A percentile compares a stretch with the other conserved stretches of the same genome.
Evolutionary conservation across 2,113 vertebrate genomes (phyloP).

Genomic region (Passerina amoena): DNA sequence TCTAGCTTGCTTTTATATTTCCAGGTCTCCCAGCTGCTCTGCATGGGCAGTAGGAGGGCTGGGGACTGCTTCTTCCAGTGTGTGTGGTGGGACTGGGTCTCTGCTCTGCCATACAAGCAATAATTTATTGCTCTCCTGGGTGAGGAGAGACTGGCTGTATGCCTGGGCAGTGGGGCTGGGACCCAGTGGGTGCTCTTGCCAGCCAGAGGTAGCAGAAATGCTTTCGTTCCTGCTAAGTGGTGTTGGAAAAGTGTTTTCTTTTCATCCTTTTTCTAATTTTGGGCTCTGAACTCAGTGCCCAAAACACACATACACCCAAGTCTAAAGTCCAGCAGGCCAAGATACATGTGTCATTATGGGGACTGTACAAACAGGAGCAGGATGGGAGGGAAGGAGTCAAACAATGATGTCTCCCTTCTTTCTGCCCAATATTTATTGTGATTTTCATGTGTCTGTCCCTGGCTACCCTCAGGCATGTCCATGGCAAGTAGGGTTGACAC

Average conservation of each 20-base stretch:
- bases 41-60: not conserved
- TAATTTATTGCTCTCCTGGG: not conserved
- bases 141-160: not conserved
- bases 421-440: not conserved
- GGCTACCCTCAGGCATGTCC: not conserved
- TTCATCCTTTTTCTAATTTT: conserved; percentile 17
- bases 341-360: not conserved
- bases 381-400: not conserved
- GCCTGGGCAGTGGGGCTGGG: not conserved
- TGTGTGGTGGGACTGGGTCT: rapidly evolving
- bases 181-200: not conserved
- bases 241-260: not conserved
- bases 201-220: not conserved
- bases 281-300: not conserved
- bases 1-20: not conserved
- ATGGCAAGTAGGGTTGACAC: not conserved
- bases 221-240: not conserved
- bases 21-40: not conserved
- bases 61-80: not conserved
- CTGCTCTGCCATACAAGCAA: not conserved
- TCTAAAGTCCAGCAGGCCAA: not conserved
- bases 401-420: not conserved
- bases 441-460: not conserved
- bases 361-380: not conserved
- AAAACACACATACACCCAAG: not conserved